phyloP scores from a whole-genome alignment of 2,113 vertebrate species.

The Tonatia bakeri region DNA sequence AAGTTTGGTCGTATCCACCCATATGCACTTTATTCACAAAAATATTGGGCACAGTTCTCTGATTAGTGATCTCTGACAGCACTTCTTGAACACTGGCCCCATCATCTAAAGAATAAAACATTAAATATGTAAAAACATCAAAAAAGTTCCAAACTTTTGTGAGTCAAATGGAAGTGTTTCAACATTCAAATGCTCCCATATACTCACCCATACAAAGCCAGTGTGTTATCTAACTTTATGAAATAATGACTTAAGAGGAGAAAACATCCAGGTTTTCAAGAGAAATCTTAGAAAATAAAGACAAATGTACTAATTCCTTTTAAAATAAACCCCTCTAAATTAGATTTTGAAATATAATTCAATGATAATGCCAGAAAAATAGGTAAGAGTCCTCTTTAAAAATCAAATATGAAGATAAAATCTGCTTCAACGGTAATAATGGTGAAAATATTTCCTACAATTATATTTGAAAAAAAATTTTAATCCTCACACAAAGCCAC shows the following conservation, averaged over 20 bases:
- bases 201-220: not conserved
- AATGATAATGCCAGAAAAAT: not conserved
- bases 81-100: conserved; percentile 90
- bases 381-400: not conserved
- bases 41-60: conserved; percentile 93
- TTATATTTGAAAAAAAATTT: not conserved
- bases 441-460: not conserved
- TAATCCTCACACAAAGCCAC: too few species aligned
- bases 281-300: not conserved
- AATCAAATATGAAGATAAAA: not conserved
- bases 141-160: not conserved
- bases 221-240: not conserved
- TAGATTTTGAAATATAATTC: not conserved
- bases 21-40: conserved; percentile 95
- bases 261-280: not conserved
- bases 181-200: not conserved
- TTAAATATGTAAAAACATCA: not conserved
- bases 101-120: conserved; percentile 82
- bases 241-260: not conserved
- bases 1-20: conserved; percentile 91
- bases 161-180: not conserved
- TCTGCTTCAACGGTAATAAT: not conserved
- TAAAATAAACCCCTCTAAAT: not conserved
- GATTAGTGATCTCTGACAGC: conserved; percentile 90
- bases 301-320: not conserved